phyloP scores from a whole-genome alignment of 2,113 vertebrate species.

The Lamprotornis superbus region DNA sequence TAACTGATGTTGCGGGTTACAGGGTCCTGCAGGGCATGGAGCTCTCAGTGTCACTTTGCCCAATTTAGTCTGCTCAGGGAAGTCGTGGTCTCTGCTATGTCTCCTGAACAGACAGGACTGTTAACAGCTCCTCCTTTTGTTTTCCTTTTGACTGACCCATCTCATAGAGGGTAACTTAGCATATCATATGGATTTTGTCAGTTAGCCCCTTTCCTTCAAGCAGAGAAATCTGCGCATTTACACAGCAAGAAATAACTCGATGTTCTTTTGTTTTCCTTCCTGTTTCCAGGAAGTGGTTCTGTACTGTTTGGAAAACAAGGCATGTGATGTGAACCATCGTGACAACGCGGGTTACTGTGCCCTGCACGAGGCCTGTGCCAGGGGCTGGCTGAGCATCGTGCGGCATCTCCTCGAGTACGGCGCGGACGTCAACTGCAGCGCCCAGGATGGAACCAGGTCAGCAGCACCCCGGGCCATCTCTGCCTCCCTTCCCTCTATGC shows the following conservation, averaged over 20 bases:
- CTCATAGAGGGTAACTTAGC: background rate
- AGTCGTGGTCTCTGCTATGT: background rate
- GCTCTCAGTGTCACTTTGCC: background rate
- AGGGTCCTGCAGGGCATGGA: background rate
- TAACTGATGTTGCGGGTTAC: background rate
- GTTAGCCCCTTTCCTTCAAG: background rate
- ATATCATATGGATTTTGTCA: background rate
- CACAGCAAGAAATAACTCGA: background rate
- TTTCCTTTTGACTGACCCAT: background rate
- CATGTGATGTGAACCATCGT: slow-evolving; percentile 92
- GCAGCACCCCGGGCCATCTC: background rate
- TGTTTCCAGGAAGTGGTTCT: slow-evolving; percentile 89
- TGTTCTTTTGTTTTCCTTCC: background rate
- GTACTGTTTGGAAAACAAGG: slow-evolving; percentile 89
- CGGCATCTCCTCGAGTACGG: slow-evolving; percentile 90
- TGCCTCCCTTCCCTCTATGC: background rate
- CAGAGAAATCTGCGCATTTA: background rate
- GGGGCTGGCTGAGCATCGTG: slow-evolving; percentile 90
- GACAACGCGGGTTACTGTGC: slow-evolving; percentile 95
- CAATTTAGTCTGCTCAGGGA: background rate
- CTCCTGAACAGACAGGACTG: background rate
- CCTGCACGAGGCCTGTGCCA: slow-evolving; percentile 90
- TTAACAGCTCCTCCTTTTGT: background rate
- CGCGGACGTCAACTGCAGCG: slow-evolving; percentile 94
- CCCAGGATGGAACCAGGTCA: slow-evolving; percentile 94